Evolutionary conservation across 2,113 vertebrate species (phyloP).

Genomic region (Xenopus laevis): DNA sequence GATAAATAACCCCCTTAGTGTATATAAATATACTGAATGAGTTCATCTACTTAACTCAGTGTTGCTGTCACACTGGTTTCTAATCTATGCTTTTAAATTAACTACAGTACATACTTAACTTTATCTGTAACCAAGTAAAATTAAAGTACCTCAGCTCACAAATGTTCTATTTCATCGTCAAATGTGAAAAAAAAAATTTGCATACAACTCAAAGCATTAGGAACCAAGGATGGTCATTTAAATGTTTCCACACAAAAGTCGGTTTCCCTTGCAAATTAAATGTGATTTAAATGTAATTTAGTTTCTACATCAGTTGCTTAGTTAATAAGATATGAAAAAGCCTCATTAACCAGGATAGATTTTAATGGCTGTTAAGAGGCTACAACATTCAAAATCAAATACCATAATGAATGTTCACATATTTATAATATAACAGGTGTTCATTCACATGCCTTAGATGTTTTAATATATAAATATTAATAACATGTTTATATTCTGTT

Average conservation of each 20-base stretch:
- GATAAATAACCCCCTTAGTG: too few relatives aligned
- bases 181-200: neutral
- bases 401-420: slow-evolving; percentile 42
- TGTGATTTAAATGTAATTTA: slow-evolving; percentile 7
- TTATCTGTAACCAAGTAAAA: too few relatives aligned
- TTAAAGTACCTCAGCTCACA: too few relatives aligned
- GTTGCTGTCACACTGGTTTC: too few relatives aligned
- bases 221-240: neutral
- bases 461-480: slow-evolving; percentile 44
- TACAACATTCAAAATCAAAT: slow-evolving; percentile 36
- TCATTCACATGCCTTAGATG: slow-evolving; percentile 35
- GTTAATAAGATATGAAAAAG: slow-evolving; percentile 16
- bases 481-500: slow-evolving; percentile 39
- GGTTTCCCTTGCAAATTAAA: neutral
- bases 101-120: too few relatives aligned
- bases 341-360: slow-evolving; percentile 25
- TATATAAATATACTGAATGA: too few relatives aligned
- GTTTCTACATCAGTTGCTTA: neutral
- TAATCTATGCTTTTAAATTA: too few relatives aligned
- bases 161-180: neutral
- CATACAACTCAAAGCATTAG: neutral
- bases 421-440: slow-evolving; percentile 45
- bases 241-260: neutral
- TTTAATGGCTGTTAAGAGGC: slow-evolving; percentile 43
- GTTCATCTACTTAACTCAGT: too few relatives aligned